Percentiles rank a stretch among this genome's conserved stretches.
These are phyloP conservation scores for Graphium colonna DNA, from an alignment of 2,888 invertebrate species.

Conservation along the genomic window DNA sequence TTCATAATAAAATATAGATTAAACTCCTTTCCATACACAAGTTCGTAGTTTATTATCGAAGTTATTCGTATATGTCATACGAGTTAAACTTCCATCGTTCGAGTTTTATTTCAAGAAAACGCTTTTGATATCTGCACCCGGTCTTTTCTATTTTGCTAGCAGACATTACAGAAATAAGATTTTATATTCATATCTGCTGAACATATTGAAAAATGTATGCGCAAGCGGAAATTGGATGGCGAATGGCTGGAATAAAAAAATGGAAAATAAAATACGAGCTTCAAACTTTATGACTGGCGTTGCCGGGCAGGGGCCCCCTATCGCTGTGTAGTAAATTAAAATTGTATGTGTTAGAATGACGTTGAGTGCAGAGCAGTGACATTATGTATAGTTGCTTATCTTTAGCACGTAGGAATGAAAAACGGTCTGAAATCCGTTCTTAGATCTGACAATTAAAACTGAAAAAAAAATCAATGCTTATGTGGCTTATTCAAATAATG, in stretches of 20 bases:
- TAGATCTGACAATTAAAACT: too few species aligned
- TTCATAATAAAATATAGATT: neutral
- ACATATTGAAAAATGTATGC: constrained; percentile 42
- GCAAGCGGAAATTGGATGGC: constrained; percentile 36
- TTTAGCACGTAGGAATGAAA: too few species aligned
- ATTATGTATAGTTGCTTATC: neutral
- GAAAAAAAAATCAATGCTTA: too few species aligned
- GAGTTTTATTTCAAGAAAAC: neutral
- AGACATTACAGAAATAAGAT: constrained; percentile 31
- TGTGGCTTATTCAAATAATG: too few species aligned
- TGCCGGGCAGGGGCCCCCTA: neutral
- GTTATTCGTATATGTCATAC: neutral
- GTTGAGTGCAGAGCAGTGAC: neutral
- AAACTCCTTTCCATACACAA: neutral
- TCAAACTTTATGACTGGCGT: constrained; percentile 6
- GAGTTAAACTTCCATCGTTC: neutral
- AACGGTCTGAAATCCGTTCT: too few species aligned
- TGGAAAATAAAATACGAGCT: constrained; percentile 20
- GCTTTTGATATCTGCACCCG: constrained; percentile 26
- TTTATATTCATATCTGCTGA: constrained; percentile 36
- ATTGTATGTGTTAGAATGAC: neutral
- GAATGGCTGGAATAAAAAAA: constrained; percentile 32
- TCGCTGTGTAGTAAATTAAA: neutral
- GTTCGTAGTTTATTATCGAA: neutral
- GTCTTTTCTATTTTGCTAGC: constrained; percentile 22